phyloP scores from a whole-genome alignment of 2,888 invertebrate genomes.

The Chymomyza amoena region DNA sequence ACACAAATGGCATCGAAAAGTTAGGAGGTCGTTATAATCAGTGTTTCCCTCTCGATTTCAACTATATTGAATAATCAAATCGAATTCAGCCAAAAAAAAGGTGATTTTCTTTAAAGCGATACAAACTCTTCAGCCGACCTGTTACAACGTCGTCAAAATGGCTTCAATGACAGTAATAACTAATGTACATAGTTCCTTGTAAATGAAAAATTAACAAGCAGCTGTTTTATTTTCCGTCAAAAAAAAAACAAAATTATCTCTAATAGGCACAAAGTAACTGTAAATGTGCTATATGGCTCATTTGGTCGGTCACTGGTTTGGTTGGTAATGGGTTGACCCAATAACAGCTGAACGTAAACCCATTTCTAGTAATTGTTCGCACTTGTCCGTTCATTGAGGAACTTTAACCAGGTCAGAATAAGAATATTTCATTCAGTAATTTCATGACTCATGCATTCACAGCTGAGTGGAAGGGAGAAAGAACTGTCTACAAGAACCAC shows the following conservation, averaged over 20 bases:
- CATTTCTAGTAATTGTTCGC: neutral
- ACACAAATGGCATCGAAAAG: too few relatives aligned
- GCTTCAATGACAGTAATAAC: too few relatives aligned
- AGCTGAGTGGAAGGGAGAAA: neutral
- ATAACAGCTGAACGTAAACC: neutral
- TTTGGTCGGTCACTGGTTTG: neutral
- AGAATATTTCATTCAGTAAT: slow-evolving; percentile 2
- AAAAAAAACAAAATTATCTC: slow-evolving; percentile 11
- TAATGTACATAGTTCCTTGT: too few relatives aligned
- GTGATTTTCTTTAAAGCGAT: too few relatives aligned
- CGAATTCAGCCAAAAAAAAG: too few relatives aligned
- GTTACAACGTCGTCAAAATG: too few relatives aligned
- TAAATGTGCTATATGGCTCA: neutral
- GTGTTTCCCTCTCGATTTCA: too few relatives aligned
- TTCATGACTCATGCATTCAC: neutral
- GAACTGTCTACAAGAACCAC: neutral
- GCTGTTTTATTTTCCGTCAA: slow-evolving; percentile 36
- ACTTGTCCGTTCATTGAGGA: neutral
- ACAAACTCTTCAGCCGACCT: too few relatives aligned
- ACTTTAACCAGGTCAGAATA: neutral
- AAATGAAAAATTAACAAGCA: slow-evolving; percentile 52
- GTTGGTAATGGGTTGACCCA: slow-evolving; percentile 13
- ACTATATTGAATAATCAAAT: too few relatives aligned
- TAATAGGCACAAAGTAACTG: neutral
- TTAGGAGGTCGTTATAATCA: too few relatives aligned